Evolutionary conservation across 2,797 vertebrate species (phyloP).

Genomic region (Antennarius maculatus): DNA sequence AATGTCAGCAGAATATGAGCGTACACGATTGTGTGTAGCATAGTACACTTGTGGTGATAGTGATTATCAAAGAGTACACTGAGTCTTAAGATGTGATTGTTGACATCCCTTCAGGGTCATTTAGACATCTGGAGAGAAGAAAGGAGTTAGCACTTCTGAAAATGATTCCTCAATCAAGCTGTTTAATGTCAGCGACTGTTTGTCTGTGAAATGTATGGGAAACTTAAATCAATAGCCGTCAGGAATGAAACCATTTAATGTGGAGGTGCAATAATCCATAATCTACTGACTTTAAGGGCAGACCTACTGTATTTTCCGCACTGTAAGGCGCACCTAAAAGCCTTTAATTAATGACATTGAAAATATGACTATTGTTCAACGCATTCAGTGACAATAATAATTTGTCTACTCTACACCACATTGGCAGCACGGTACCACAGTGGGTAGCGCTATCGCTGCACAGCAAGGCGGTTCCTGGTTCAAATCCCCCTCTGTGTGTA

Average conservation of each 20-base stretch:
- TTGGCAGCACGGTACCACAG: too few relatives aligned
- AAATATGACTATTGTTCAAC: not conserved
- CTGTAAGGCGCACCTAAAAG: too few relatives aligned
- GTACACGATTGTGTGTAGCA: slow-evolving; percentile 13
- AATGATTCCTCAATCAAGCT: slow-evolving; percentile 55
- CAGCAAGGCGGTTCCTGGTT: too few relatives aligned
- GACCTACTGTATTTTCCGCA: too few relatives aligned
- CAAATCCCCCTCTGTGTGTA: too few relatives aligned
- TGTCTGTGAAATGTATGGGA: slow-evolving; percentile 34
- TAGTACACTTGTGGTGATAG: slow-evolving; percentile 50
- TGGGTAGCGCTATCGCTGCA: too few relatives aligned
- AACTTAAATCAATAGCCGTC: slow-evolving; percentile 53
- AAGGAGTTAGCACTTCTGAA: slow-evolving; percentile 60
- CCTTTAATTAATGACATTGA: too few relatives aligned
- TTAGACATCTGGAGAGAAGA: slow-evolving; percentile 60
- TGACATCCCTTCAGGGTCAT: slow-evolving; percentile 72
- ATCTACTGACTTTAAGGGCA: slow-evolving; percentile 25
- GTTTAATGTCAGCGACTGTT: slow-evolving; percentile 46
- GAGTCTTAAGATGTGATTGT: slow-evolving; percentile 70
- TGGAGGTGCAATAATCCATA: slow-evolving; percentile 42
- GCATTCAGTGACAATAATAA: not conserved
- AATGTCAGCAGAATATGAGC: slow-evolving; percentile 22
- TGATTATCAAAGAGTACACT: slow-evolving; percentile 71
- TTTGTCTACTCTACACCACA: not conserved
- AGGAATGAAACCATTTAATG: slow-evolving; percentile 39